Base-by-base conservation (phyloP, 2,797 vertebrate species). In the Valencia hispanica region DNA sequence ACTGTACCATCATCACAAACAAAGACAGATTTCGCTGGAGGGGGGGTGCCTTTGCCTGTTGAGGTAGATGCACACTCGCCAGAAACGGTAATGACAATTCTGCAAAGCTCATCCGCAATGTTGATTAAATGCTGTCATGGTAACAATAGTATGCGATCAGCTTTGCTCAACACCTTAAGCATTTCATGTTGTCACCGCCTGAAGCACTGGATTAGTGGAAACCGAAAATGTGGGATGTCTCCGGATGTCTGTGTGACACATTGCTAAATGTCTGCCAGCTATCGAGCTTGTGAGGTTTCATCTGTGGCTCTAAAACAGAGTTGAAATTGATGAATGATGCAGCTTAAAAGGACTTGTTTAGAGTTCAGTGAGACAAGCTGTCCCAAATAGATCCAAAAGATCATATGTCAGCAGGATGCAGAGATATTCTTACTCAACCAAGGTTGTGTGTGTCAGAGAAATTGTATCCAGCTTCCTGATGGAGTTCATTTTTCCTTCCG, bases 391-490 rank as follows among this genome's bases (percentile, higher is more conserved):
- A 95, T 94, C 93, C 88, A 81, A 88, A 90, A 92, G 94, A 94
- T 96, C 94, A 90, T 92, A 92, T 96, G 92, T 95, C 95, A 90
- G 89, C 94, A 95, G 94, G 94, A 95, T 94, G 94, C 92, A 89
- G 92, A 92, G 92, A 96, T 95, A 92, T 93, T 94, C 94, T 95
- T 93, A 91, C 94, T 90, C 92, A 88, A 93, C 88, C 89, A 94
- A 94, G 91, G 94, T 95, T 95, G 94, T 91, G 91, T 91, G 92
- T 93, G 94, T 94, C 94, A 94, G 93, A 94, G 95, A 96, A 95
- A 96, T 93, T 89, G 87, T 94, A 96, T 95, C 92, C 93, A 94
- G 91, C 94, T 90, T 95, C 93, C 94, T 94, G 94, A 93, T 88
- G 87, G 93, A 93, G 94, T 94, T 95, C 92, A 91, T 94, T 94